Base-by-base conservation (phyloP, 1,140 invertebrate species). In the Drosophila azteca region DNA sequence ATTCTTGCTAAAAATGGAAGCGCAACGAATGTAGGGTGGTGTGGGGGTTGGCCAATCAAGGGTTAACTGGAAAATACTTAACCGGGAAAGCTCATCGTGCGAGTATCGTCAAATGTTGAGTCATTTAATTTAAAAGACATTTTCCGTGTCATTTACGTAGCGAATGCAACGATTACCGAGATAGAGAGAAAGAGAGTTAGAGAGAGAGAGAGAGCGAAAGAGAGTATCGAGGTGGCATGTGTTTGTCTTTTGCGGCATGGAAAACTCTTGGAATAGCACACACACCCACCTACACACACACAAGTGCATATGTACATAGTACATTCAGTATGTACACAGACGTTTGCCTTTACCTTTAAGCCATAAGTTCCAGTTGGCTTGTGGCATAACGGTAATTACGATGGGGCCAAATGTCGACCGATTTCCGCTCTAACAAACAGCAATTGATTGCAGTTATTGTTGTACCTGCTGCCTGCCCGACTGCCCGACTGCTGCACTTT, bases 391-490 rank as follows among this genome's bases (percentile, higher is more conserved):
- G 72, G 78, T 85, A 85, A 85, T 85, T 85, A 87, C 78, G 73
- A 39, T 39, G 35, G 11, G 66, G 54, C 65, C 74, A 85, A 87
- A 85, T 78, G 75, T 71, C 76, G 75, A 70, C 67, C 67, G 82
- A 85, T 85, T 87, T 85, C 67, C 70, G 74, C 78, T 81, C 52
- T 60, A 85, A 71, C 77, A 85, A 84, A 85, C 81, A 85, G 75
- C 81, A 84, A 85, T 85, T 87, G 82, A 85, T 85, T 87, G 79
- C 78, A 72, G 72, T 81, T 83, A 58, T 79, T 72, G 76, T 61
- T 79, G 35, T 26, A 26, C 11, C 35, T 13, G 35, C 35, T 39
- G 35, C 11, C 11, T 39, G 31, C 0, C 29, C 9, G 29, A 1
- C 7, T 8, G 29, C 29, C 31, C 9, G 31, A 8, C 31, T 35